These are phyloP conservation scores for Yponomeuta sedellus DNA, from an alignment of 2,888 invertebrate genomes.

Conservation along the genomic window DNA sequence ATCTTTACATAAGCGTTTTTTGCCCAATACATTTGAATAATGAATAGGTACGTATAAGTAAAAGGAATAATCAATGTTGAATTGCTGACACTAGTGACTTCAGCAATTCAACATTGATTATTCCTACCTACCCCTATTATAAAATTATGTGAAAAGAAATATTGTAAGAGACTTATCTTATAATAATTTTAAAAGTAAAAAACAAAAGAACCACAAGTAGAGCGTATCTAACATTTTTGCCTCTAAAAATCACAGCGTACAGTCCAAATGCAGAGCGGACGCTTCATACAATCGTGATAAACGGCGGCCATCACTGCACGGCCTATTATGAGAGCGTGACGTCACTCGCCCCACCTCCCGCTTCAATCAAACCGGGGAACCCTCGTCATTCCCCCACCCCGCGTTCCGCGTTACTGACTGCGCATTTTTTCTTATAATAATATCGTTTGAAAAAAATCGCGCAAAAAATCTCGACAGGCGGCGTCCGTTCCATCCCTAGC, in stretches of 20 bases:
- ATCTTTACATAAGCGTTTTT: too few relatives aligned
- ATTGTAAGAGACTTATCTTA: too few relatives aligned
- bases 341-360: constrained; percentile 72
- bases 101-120: too few relatives aligned
- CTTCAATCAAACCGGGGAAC: constrained; percentile 74
- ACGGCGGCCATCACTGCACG: constrained; percentile 75
- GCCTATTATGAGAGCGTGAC: constrained; percentile 76
- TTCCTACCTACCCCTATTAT: too few relatives aligned
- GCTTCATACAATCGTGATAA: constrained; percentile 56
- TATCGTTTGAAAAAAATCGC: constrained; percentile 70
- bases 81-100: too few relatives aligned
- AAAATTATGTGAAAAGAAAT: too few relatives aligned
- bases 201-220: too few relatives aligned
- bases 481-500: constrained; percentile 62
- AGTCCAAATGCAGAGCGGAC: constrained; percentile 62
- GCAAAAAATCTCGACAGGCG: constrained; percentile 74
- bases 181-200: too few relatives aligned
- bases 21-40: not conserved
- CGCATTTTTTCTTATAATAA: constrained; percentile 76
- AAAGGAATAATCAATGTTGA: too few relatives aligned
- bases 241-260: constrained; percentile 31
- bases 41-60: not conserved
- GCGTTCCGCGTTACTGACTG: constrained; percentile 74
- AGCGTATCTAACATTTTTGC: too few relatives aligned
- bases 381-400: constrained; percentile 75